phyloP scores from a whole-genome alignment of 2,113 vertebrate species.

The Telmatochromis bifrenatus region DNA sequence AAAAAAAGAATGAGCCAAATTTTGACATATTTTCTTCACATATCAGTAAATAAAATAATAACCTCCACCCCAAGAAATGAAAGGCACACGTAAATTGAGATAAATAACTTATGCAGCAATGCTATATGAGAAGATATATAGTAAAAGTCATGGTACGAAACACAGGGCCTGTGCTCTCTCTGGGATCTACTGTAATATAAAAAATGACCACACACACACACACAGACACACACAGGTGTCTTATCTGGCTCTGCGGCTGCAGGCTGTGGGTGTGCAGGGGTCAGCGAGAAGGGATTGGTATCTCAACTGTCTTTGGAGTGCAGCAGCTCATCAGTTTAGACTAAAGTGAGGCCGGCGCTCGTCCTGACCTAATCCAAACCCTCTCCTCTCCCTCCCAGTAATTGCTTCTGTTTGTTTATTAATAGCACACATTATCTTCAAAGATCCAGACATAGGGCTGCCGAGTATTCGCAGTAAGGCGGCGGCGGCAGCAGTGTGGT shows the following conservation, averaged over 20 bases:
- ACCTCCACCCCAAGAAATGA: background rate
- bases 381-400: constrained; percentile 61
- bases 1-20: background rate
- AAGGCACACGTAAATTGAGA: background rate
- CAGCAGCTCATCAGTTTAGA: constrained; percentile 66
- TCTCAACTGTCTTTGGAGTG: constrained; percentile 64
- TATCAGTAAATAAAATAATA: background rate
- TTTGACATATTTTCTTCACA: background rate
- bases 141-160: background rate
- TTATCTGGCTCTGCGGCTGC: constrained; percentile 53
- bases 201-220: background rate
- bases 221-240: background rate
- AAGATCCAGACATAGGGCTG: constrained; percentile 73
- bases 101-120: background rate
- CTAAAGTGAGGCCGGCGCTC: constrained; percentile 60
- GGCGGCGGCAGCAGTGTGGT: background rate
- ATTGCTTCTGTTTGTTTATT: constrained; percentile 79
- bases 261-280: constrained; percentile 37
- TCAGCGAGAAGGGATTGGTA: constrained; percentile 59
- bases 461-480: constrained; percentile 53
- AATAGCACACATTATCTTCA: constrained; percentile 77
- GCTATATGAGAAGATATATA: background rate
- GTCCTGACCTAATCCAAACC: constrained; percentile 69
- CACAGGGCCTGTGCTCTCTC: background rate
- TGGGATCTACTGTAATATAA: background rate